Conservation (phyloP, 53 echinoderm and acorn worm species). For the Mesocentrotus franciscanus region DNA sequence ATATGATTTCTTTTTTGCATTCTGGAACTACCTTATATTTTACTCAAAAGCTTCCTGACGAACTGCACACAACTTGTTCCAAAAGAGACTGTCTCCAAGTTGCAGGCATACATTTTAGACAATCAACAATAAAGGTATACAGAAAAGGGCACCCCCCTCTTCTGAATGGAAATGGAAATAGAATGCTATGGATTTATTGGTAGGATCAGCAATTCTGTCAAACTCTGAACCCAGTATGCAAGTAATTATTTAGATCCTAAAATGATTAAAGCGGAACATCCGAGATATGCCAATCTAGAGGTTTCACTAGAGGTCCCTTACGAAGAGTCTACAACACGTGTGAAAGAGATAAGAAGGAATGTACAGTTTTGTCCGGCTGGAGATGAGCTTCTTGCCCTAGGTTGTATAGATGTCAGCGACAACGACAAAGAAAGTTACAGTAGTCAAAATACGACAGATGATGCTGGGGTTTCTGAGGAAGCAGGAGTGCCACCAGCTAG, state of each 20-base stretch:
- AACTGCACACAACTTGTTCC: too few relatives aligned
- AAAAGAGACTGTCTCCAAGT: too few relatives aligned
- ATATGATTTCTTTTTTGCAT: too few relatives aligned
- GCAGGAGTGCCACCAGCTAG: not conserved
- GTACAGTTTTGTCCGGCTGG: not conserved
- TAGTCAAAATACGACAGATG: not conserved
- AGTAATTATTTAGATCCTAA: not conserved
- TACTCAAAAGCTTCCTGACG: too few relatives aligned
- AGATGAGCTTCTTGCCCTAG: not conserved
- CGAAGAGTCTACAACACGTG: not conserved
- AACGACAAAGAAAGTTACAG: not conserved
- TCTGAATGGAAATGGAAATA: too few relatives aligned
- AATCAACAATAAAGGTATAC: too few relatives aligned
- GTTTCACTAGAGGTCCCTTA: not conserved
- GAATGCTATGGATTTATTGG: too few relatives aligned
- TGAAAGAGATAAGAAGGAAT: not conserved
- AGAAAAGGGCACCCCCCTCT: too few relatives aligned
- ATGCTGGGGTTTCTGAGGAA: not conserved
- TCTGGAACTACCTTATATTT: too few relatives aligned
- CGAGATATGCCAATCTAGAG: not conserved
- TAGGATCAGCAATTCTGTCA: too few relatives aligned
- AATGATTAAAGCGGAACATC: not conserved
- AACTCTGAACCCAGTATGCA: too few relatives aligned
- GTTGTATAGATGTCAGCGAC: not conserved
- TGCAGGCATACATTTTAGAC: too few relatives aligned